These are phyloP conservation scores for Microcebus jonahi DNA, from an alignment of 2,113 vertebrate genomes.

Conservation along the genomic window DNA sequence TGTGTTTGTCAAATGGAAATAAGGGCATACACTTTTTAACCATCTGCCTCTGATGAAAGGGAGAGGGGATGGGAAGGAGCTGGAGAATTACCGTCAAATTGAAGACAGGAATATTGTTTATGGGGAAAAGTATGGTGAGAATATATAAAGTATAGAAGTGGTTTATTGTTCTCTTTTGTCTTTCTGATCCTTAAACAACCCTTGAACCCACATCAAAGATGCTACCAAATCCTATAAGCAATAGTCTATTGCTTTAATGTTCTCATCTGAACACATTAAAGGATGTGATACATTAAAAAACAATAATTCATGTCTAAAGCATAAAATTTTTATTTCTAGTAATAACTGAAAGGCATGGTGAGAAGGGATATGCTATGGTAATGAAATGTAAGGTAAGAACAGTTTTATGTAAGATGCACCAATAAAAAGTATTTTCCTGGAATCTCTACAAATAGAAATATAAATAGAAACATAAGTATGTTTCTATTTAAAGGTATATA, in stretches of 20 bases:
- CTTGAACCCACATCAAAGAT: not conserved
- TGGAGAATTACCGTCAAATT: not conserved
- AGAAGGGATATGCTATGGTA: not conserved
- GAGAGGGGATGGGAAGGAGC: not conserved
- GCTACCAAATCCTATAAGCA: not conserved
- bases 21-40: not conserved
- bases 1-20: not conserved
- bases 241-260: not conserved
- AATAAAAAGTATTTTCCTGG: not conserved
- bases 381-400: not conserved
- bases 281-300: not conserved
- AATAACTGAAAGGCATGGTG: not conserved
- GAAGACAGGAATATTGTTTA: not conserved
- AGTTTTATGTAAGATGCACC: not conserved
- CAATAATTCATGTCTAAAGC: not conserved
- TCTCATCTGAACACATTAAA: not conserved
- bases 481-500: not conserved
- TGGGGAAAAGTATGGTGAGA: not conserved
- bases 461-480: not conserved
- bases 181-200: not conserved
- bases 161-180: not conserved
- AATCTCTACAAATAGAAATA: not conserved
- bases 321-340: not conserved
- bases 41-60: not conserved
- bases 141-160: not conserved